These are phyloP conservation scores for Amblyraja radiata DNA, from an alignment of 2,797 vertebrate species.

Conservation along the genomic window DNA sequence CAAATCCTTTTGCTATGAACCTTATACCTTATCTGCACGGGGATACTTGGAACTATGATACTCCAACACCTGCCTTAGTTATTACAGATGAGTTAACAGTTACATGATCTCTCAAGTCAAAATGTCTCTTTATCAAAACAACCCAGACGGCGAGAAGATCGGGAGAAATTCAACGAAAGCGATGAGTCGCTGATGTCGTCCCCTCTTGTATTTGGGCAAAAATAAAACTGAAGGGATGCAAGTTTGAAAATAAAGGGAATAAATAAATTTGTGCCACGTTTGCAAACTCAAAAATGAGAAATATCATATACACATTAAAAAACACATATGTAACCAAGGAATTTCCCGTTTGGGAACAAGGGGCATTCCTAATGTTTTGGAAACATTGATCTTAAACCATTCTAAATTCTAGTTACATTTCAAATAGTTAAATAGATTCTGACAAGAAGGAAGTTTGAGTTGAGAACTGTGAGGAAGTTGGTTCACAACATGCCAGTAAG, in stretches of 20 bases:
- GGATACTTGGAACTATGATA: not conserved
- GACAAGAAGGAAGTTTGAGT: not conserved
- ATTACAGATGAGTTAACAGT: not conserved
- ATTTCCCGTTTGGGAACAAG: not conserved
- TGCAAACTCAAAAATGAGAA: not conserved
- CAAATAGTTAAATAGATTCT: not conserved
- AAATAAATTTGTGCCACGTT: not conserved
- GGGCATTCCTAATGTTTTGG: not conserved
- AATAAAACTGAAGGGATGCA: not conserved
- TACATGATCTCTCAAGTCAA: not conserved
- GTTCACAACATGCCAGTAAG: not conserved
- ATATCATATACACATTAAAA: not conserved
- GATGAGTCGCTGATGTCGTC: too few relatives aligned
- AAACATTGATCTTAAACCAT: not conserved
- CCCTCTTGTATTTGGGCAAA: not conserved
- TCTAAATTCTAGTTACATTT: not conserved
- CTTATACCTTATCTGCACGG: not conserved
- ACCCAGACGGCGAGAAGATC: too few relatives aligned
- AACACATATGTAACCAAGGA: not conserved
- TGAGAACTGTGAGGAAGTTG: too few relatives aligned
- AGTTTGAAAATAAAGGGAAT: not conserved
- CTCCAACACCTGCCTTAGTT: not conserved
- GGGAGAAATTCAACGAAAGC: not conserved
- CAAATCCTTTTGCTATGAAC: too few relatives aligned
- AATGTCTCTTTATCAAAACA: not conserved